Evolutionary conservation across 2,797 vertebrate genomes (phyloP).

Genomic region (Gallinago nigripennis): DNA sequence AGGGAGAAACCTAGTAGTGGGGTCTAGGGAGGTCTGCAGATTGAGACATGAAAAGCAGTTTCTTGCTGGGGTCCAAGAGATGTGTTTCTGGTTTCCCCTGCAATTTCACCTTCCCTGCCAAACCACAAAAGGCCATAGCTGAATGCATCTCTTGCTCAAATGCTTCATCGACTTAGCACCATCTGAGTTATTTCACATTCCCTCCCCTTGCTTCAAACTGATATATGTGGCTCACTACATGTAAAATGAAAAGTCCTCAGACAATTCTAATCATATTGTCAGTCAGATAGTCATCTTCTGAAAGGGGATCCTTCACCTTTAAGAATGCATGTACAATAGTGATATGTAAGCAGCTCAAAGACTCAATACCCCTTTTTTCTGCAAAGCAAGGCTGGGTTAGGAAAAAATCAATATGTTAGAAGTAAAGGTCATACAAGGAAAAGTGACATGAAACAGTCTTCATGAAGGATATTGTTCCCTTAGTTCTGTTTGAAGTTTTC

Average conservation of each 20-base stretch:
- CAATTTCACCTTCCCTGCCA: background rate
- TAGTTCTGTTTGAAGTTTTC: slow-evolving; percentile 79
- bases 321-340: slow-evolving; percentile 77
- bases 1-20: background rate
- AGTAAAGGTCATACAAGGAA: slow-evolving; percentile 81
- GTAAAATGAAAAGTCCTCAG: slow-evolving; percentile 75
- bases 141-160: slow-evolving; percentile 12
- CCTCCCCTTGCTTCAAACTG: slow-evolving; percentile 51
- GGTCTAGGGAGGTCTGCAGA: background rate
- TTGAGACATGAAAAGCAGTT: background rate
- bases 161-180: slow-evolving; percentile 37
- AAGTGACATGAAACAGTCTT: slow-evolving; percentile 82
- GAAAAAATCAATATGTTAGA: slow-evolving; percentile 83
- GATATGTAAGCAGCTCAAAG: slow-evolving; percentile 81
- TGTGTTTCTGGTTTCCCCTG: background rate
- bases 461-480: slow-evolving; percentile 80
- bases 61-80: background rate
- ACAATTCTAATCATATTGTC: slow-evolving; percentile 78
- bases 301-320: slow-evolving; percentile 79
- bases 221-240: slow-evolving; percentile 45
- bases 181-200: slow-evolving; percentile 6
- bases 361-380: slow-evolving; percentile 80
- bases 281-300: slow-evolving; percentile 75
- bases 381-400: slow-evolving; percentile 80
- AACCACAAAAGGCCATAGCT: background rate